Base-by-base conservation (phyloP, 2,113 vertebrate species). In the Mesocricetus auratus region DNA sequence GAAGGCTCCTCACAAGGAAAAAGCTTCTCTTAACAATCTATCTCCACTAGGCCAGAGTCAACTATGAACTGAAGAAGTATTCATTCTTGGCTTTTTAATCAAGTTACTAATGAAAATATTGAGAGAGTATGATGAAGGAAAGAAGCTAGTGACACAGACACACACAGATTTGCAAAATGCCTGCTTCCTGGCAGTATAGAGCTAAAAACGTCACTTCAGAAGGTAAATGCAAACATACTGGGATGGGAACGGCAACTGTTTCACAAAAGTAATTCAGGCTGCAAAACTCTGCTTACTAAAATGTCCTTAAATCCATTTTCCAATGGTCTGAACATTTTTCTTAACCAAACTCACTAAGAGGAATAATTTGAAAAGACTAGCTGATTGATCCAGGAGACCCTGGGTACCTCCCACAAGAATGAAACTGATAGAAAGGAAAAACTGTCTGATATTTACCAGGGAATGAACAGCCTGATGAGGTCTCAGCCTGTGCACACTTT, bases 291-390 rank as follows among this genome's bases (percentile, higher is more conserved):
- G 71, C 91, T 95, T 93, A 50, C 7, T 88, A 81, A 42, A 87
- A 91, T 85, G 89, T 3, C 24, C 39, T 85, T 45, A 88, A 81
- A 53, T 71, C 10, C 47, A 90, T 93, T 74, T 97, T 94, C 15
- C 19, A 87, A 21, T 68, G 47, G 33, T 31, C 93, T 83, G 89
- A 89, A 66, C 56, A 91, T 62, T 96, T 68, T 96, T 93, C 92
- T 94, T 58, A 45, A n/a, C 62, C 33, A 69, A 91, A 90, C 21
- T 91, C 31, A 93, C 36, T 69, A 53, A 82, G 0, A 94, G 22
- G 36, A 93, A 87, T 73, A 91, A 93, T 89, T 92, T 82, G 47
- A 82, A 96, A 95, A 94, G 10, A 82, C 78, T 36, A 82, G 36
- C 45, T 86, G 36, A 89, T 33, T 95, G 47, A 92, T 68, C 31